A percentile compares a stretch with the other conserved stretches of the same genome.
Evolutionary conservation across 92 coral and sea anemone species (phyloP).

Genomic region (Scolanthus callimorphus): DNA sequence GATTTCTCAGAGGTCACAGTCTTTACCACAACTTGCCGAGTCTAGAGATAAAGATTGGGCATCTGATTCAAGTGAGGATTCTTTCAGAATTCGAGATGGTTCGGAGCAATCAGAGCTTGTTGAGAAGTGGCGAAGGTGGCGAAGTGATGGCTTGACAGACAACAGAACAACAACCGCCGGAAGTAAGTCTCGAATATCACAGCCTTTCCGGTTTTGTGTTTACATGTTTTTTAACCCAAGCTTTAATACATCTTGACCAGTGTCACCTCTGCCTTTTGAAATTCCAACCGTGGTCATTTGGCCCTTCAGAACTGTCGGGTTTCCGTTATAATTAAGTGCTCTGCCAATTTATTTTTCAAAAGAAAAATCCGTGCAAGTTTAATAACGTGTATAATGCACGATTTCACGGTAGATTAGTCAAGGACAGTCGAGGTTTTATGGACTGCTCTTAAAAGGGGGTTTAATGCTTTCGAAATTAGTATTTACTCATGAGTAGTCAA

Average conservation of each 20-base stretch:
- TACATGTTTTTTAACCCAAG: too few species aligned
- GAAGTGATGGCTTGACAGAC: conserved; percentile 17
- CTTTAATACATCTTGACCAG: too few species aligned
- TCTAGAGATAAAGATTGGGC: conserved; percentile 57
- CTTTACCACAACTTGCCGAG: conserved; percentile 51
- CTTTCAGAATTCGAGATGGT: conserved; percentile 40
- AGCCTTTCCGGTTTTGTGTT: too few species aligned
- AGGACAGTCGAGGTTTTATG: background rate
- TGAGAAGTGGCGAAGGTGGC: conserved; percentile 59
- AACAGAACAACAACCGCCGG: conserved; percentile 21
- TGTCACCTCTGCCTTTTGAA: too few species aligned
- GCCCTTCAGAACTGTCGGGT: background rate
- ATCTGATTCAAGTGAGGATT: conserved; percentile 74
- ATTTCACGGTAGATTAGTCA: conserved; percentile 4
- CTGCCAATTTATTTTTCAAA: background rate
- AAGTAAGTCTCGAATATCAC: conserved; percentile 19
- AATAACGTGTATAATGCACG: background rate
- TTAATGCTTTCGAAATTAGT: background rate
- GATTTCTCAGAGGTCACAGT: conserved; percentile 36
- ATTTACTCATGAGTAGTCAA: background rate
- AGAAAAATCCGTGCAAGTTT: background rate
- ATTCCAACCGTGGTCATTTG: too few species aligned
- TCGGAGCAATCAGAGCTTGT: conserved; percentile 49
- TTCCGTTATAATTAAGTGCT: background rate
- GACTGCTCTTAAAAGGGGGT: too few species aligned